Evolutionary conservation across 2,888 invertebrate species (phyloP).

Genomic region (Lasioglossum figueresi): DNA sequence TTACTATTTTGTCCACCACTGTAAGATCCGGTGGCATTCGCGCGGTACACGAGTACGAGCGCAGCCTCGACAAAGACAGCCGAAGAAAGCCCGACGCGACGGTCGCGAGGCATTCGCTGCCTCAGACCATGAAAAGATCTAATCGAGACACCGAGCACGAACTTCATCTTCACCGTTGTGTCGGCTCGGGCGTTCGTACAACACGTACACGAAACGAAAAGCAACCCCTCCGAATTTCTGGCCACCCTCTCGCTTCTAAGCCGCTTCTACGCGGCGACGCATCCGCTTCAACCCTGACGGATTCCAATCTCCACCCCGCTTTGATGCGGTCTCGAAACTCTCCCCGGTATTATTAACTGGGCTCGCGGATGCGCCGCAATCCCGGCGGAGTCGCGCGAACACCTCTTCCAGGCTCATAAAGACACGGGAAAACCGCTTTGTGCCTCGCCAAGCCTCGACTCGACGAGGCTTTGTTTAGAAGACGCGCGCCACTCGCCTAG

Average conservation of each 20-base stretch:
- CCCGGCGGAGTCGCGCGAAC: slow-evolving; percentile 19
- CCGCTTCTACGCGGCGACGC: slow-evolving; percentile 19
- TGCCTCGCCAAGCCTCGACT: background rate
- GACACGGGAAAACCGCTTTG: slow-evolving; percentile 15
- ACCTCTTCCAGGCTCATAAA: slow-evolving; percentile 29
- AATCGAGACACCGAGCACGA: slow-evolving; percentile 75
- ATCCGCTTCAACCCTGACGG: slow-evolving; percentile 37
- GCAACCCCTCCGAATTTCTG: slow-evolving; percentile 52
- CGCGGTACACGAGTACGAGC: background rate
- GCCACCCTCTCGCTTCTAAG: slow-evolving; percentile 46
- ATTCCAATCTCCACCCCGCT: slow-evolving; percentile 65
- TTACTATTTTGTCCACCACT: background rate
- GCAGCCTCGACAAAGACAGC: slow-evolving; percentile 38
- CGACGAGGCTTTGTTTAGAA: slow-evolving; percentile 17
- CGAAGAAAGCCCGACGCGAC: slow-evolving; percentile 15
- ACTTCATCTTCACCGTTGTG: slow-evolving; percentile 68
- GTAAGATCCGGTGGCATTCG: slow-evolving; percentile 22
- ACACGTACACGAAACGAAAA: slow-evolving; percentile 21
- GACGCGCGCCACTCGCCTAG: background rate
- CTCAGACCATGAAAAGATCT: slow-evolving; percentile 52
- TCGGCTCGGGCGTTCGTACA: slow-evolving; percentile 35
- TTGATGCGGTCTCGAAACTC: slow-evolving; percentile 63
- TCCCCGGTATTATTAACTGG: slow-evolving; percentile 59
- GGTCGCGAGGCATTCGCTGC: slow-evolving; percentile 18
- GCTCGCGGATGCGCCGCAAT: slow-evolving; percentile 36